phyloP scores from a whole-genome alignment of 2,888 invertebrate genomes.

The Calameuta filiformis region DNA sequence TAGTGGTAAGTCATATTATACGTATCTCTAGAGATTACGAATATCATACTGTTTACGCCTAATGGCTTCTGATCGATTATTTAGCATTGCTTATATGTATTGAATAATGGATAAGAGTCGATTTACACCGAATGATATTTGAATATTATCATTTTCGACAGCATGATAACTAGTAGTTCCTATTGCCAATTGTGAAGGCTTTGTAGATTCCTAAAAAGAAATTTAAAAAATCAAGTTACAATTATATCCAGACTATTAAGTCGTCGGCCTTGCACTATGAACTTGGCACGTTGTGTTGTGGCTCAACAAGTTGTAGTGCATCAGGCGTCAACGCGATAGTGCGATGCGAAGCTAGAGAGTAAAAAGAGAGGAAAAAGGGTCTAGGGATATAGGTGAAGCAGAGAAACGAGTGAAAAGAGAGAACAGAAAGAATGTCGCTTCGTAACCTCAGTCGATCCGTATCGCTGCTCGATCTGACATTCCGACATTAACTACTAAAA shows the following conservation, averaged over 20 bases:
- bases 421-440: not conserved
- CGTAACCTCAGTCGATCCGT: not conserved
- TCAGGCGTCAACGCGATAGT: not conserved
- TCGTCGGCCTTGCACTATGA: not conserved
- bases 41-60: not conserved
- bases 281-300: not conserved
- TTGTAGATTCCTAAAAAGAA: slow-evolving; percentile 4
- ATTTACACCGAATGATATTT: not conserved
- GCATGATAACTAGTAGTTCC: not conserved
- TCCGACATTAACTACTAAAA: too few species aligned
- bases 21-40: too few species aligned
- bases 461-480: not conserved
- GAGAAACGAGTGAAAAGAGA: slow-evolving; percentile 1
- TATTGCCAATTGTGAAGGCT: not conserved
- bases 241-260: slow-evolving; percentile 4
- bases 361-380: slow-evolving; percentile 5
- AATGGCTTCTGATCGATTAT: not conserved
- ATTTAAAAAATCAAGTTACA: not conserved
- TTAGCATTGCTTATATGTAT: not conserved
- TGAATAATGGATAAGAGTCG: not conserved
- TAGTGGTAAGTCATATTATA: too few species aligned
- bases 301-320: not conserved
- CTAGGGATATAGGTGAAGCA: not conserved
- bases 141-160: not conserved
- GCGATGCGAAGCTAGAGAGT: not conserved